Evolutionary conservation across 92 coral and sea anemone species (phyloP).

Genomic region (Heteractis magnifica): DNA sequence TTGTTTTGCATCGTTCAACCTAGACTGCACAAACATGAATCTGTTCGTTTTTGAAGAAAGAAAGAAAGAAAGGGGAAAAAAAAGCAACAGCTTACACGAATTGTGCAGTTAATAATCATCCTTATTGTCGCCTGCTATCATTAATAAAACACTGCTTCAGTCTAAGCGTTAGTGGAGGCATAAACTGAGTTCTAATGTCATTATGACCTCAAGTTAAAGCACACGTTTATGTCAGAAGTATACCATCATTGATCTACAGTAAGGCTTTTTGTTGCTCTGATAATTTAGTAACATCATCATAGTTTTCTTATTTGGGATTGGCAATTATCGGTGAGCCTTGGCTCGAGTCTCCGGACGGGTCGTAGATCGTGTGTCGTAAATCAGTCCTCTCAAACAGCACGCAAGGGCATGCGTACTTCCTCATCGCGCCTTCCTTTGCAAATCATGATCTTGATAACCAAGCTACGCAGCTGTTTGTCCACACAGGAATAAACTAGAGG

Average conservation of each 20-base stretch:
- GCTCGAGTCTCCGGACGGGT: background rate
- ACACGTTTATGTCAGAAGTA: too few species aligned
- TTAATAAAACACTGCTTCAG: too few species aligned
- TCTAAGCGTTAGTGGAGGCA: too few species aligned
- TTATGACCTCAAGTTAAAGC: too few species aligned
- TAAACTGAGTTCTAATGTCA: too few species aligned
- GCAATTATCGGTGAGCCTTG: background rate
- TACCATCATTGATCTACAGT: background rate
- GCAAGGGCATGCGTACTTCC: constrained; percentile 22
- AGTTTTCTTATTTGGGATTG: background rate
- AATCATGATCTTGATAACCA: constrained; percentile 38
- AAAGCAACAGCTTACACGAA: too few species aligned
- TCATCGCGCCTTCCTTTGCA: constrained; percentile 26
- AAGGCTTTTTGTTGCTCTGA: background rate
- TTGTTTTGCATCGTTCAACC: too few species aligned
- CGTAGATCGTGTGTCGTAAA: background rate
- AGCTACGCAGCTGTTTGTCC: constrained; percentile 69
- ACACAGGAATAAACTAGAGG: constrained; percentile 83
- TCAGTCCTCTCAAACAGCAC: background rate
- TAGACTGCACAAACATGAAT: too few species aligned
- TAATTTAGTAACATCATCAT: background rate
- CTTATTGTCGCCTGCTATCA: too few species aligned
- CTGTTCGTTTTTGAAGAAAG: too few species aligned
- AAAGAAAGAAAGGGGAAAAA: too few species aligned
- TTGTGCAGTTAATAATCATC: too few species aligned